Evolutionary conservation across 2,888 invertebrate genomes (phyloP), one percentile per base, ranked within the genome.

Genomic region (Meganola albula): DNA sequence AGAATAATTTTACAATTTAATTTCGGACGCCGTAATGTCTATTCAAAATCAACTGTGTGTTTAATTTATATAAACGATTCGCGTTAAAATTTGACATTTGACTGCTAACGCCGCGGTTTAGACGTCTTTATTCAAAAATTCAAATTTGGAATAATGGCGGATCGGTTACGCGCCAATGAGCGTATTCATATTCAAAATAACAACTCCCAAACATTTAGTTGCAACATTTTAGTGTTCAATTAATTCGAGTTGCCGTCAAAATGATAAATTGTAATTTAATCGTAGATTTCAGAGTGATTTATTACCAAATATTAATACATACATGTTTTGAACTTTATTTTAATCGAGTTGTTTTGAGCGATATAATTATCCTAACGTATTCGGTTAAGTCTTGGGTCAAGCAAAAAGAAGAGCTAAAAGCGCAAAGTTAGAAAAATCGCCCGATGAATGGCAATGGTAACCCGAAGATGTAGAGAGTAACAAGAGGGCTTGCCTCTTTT

Each of bases 41-140:
- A 78, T 84, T 77, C 70, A 69, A 53, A 82, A 40, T 79, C 79
- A 82, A 82, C 79, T 72, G 84, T 77, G 83, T 83, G 79, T 64
- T 60, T 73, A 84, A 85, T 84, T 83, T 66, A 74, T 75, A 84
- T 79, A 78, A 84, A 84, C 78, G 82, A 68, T 74, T 62, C 44
- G 46, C 40, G 48, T 60, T 66, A 66, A 64, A 73, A 78, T 80
- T 74, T 67, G 63, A 71, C 74, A 20, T 4, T 6, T 7, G 20
- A 74, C 69, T 16, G 55, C 67, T 66, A 62, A 66, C 62, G 64
- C 57, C 72, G 80, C 70, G 82, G 83, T 82, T 79, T 77, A 61
- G 71, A 82, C 64, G 67, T 79, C 82, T 83, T 73, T 75, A 83
- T 84, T 71, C 67, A 66, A 71, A 75, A 74, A 83, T 84, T 71